Evolutionary conservation across 2,797 vertebrate genomes (phyloP).

Genomic region (Danio tinwini): DNA sequence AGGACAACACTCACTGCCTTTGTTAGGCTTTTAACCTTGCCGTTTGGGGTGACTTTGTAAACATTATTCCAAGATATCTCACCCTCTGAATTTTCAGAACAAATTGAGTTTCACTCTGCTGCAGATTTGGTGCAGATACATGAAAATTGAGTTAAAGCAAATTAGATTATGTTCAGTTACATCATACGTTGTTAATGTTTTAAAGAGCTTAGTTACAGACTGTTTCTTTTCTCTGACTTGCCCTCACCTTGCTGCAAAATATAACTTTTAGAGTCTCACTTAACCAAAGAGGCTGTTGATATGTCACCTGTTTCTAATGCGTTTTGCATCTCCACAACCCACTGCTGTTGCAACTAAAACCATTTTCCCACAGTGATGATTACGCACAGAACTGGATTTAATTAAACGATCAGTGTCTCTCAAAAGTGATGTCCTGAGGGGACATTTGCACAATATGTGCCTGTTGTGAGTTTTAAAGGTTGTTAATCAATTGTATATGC

Average conservation of each 20-base stretch:
- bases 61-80: conserved; percentile 56
- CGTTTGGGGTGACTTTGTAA: conserved; percentile 49
- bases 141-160: conserved; percentile 59
- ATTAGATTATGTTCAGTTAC: conserved; percentile 50
- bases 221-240: conserved; percentile 36
- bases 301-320: conserved; percentile 6
- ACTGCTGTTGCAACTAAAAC: neutral
- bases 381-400: neutral
- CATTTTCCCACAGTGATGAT: neutral
- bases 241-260: neutral
- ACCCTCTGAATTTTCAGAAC: conserved; percentile 49
- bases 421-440: too few relatives aligned
- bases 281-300: neutral
- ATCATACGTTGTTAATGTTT: conserved; percentile 48
- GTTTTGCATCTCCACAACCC: neutral
- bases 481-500: too few relatives aligned
- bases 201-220: conserved; percentile 39
- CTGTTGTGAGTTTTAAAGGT: too few relatives aligned
- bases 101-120: conserved; percentile 57
- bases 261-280: neutral
- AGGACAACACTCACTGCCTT: conserved; percentile 34
- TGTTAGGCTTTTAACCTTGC: conserved; percentile 42
- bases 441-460: too few relatives aligned
- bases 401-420: neutral
- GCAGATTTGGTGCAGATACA: conserved; percentile 55